Evolutionary conservation across 2,113 vertebrate genomes (phyloP), one percentile per base, ranked within the genome.

Genomic region (Polypterus senegalus): DNA sequence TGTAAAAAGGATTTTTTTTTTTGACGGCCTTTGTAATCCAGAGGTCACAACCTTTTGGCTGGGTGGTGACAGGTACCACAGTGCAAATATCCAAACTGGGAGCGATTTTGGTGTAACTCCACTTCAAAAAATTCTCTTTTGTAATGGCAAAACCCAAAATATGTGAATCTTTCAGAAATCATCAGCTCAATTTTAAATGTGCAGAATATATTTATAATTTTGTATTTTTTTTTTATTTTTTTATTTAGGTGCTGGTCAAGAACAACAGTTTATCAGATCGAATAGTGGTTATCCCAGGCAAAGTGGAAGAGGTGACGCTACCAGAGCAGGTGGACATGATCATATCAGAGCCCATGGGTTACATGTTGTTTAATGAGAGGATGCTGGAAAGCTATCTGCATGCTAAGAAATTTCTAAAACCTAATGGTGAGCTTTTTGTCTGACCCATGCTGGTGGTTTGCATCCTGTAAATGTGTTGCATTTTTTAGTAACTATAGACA

Each of bases 351-450:
- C 93, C 94, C 43, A 97, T 97, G 94, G 94, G 93, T 66, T 97
- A 97, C 79, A 97, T 97, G 94, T 85, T 97, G 59, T 97, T 97
- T 76, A 97, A 97, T 0, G 94, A 97, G 73, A 83, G 93, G 45
- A 97, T 97, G 93, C 81, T 97, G 53, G 94, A 97, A 80, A 97
- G 93, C 70, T 97, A 97, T 73, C 87, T 97, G 66, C 93, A 97
- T 0, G 92, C 93, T 79, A 97, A 97, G 77, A 97, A 97, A 78
- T 97, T 94, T 79, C 88, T 97, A 70, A 92, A 93, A 65, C 91
- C 92, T 53, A 90, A 76, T 0, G 93, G 93, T 97, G 70, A 85
- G 88, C 27, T 27, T 27, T 27, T 27, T 27, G 27, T 27, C 27
- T 27, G 27, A 27, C 2, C 27, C 27, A 27, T n/a, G 27, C 27